phyloP scores from a whole-genome alignment of 2,113 vertebrate genomes.

The Paraplagusia blochii region DNA sequence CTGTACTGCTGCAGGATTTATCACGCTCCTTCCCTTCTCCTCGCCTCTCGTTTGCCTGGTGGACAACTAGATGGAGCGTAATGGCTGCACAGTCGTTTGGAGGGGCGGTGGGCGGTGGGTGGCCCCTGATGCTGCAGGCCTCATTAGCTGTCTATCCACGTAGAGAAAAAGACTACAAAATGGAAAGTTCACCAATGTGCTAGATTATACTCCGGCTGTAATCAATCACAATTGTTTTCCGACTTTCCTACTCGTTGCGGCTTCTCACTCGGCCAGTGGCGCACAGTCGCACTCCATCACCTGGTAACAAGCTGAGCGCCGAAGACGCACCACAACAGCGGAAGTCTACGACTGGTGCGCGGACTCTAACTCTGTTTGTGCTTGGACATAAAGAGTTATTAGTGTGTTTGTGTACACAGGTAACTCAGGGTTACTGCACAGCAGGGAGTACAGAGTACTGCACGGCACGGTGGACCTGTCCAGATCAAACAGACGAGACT shows the following conservation, averaged over 20 bases:
- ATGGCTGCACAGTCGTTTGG: constrained; percentile 41
- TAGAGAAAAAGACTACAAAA: constrained; percentile 1
- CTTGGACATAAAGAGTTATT: constrained; percentile 48
- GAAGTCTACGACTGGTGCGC: constrained; percentile 28
- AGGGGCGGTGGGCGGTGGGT: constrained; percentile 20
- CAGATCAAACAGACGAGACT: constrained; percentile 72
- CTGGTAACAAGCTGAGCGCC: constrained; percentile 36
- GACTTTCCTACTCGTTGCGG: constrained; percentile 9
- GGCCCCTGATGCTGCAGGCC: constrained; percentile 28
- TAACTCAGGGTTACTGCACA: constrained; percentile 25
- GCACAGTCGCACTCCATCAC: constrained; percentile 38
- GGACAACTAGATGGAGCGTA: constrained; percentile 40
- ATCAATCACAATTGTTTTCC: constrained; percentile 23
- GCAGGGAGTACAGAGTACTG: constrained; percentile 37
- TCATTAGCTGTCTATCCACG: constrained; percentile 42
- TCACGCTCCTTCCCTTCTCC: constrained; percentile 41
- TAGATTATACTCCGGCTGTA: constrained; percentile 2
- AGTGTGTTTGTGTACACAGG: constrained; percentile 30
- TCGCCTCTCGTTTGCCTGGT: constrained; percentile 38
- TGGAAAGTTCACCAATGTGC: constrained; percentile 6
- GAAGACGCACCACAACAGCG: constrained; percentile 29
- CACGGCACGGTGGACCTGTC: constrained; percentile 51
- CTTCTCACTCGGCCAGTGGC: constrained; percentile 4
- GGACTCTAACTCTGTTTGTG: constrained; percentile 22
- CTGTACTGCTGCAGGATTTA: constrained; percentile 48